Percentiles rank a stretch among this genome's conserved stretches.
Evolutionary conservation across 1,140 invertebrate genomes (phyloP).

Genomic region (Nasonia vitripennis): DNA sequence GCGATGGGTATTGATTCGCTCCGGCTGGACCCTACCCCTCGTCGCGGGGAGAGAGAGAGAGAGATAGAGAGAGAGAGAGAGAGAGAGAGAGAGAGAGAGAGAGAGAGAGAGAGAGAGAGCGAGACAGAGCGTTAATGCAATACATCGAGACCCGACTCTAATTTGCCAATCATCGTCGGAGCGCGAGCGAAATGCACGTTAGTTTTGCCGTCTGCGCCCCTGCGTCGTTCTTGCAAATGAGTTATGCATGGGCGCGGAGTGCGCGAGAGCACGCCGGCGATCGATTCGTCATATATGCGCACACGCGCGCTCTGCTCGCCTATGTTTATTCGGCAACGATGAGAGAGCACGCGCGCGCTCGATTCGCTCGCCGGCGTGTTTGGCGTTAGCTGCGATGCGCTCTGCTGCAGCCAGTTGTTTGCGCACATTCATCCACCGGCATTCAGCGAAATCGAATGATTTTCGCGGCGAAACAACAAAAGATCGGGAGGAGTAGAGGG

Average conservation of each 20-base stretch:
- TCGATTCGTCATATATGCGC: conserved; percentile 19
- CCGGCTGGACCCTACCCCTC: background rate
- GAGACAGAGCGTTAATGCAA: conserved; percentile 10
- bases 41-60: background rate
- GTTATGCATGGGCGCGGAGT: too few species aligned
- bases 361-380: background rate
- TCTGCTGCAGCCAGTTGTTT: too few species aligned
- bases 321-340: too few species aligned
- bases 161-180: conserved; percentile 44
- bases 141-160: background rate
- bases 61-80: background rate
- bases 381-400: background rate
- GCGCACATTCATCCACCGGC: background rate
- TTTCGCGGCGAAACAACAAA: background rate
- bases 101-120: background rate
- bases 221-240: conserved; percentile 26
- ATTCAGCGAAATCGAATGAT: too few species aligned
- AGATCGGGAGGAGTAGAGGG: background rate
- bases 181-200: background rate
- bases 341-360: background rate
- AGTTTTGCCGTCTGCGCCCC: conserved; percentile 4
- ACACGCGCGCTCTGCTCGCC: too few species aligned
- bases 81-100: too few species aligned
- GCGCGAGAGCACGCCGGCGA: background rate
- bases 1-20: background rate